These are phyloP conservation scores for Peromyscus eremicus DNA, from an alignment of 2,797 vertebrate genomes.

Conservation along the genomic window DNA sequence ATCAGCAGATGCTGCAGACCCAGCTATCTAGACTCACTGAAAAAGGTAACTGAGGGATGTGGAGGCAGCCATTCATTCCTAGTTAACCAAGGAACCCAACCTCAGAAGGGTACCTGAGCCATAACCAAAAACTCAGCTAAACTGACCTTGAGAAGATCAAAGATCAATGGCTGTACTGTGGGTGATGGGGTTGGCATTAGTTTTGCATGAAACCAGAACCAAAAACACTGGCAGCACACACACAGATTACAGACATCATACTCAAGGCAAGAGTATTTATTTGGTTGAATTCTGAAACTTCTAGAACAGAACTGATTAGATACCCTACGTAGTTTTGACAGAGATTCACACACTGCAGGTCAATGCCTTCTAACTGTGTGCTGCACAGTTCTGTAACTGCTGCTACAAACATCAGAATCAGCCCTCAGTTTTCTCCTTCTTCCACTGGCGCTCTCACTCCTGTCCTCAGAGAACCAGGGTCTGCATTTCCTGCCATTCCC, in stretches of 20 bases:
- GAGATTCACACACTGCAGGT: background rate
- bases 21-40: background rate
- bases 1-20: background rate
- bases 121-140: background rate
- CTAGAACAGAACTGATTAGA: background rate
- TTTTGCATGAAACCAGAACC: background rate
- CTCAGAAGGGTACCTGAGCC: background rate
- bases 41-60: background rate
- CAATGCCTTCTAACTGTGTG: background rate
- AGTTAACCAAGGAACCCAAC: background rate
- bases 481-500: background rate
- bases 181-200: background rate
- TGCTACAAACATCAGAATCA: background rate
- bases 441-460: background rate
- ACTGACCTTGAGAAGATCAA: background rate
- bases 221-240: background rate
- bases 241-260: background rate
- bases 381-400: background rate
- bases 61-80: background rate
- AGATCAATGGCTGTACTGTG: too few relatives aligned
- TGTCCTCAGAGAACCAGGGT: background rate
- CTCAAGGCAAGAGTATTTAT: background rate
- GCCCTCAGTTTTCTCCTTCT: background rate
- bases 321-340: background rate
- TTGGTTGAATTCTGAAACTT: slow-evolving; percentile 8